phyloP scores from a whole-genome alignment of 2,888 invertebrate genomes.

The Eilema griseolum region DNA sequence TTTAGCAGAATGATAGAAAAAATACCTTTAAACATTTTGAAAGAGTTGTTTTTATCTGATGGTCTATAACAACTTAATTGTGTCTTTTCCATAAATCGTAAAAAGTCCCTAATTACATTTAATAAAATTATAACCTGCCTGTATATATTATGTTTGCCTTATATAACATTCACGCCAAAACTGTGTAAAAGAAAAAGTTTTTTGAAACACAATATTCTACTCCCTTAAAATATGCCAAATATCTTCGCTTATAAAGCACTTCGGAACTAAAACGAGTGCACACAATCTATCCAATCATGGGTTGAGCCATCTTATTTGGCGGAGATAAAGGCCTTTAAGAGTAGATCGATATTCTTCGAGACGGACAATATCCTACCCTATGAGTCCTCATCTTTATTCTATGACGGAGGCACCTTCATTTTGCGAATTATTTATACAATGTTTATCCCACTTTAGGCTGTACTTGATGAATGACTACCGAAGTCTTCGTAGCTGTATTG shows the following conservation, averaged over 20 bases:
- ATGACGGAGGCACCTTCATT: slow-evolving; percentile 72
- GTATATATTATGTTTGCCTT: neutral
- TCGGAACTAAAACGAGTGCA: slow-evolving; percentile 49
- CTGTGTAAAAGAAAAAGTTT: slow-evolving; percentile 6
- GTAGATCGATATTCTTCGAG: slow-evolving; percentile 57
- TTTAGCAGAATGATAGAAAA: no score
- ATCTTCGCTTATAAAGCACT: slow-evolving; percentile 52
- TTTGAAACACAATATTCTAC: slow-evolving; percentile 27
- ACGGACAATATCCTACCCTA: slow-evolving; percentile 61
- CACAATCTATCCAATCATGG: slow-evolving; percentile 59
- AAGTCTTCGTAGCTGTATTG: slow-evolving; percentile 16
- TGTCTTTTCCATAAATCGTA: no score
- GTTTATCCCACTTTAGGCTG: slow-evolving; percentile 57
- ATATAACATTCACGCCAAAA: neutral
- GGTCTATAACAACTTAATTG: no score
- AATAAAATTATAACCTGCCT: no score
- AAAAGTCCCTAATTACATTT: no score
- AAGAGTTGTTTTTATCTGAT: no score
- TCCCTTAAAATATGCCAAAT: slow-evolving; percentile 48
- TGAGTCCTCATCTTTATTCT: slow-evolving; percentile 81
- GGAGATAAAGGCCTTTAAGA: slow-evolving; percentile 59
- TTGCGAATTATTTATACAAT: slow-evolving; percentile 72
- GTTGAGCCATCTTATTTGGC: slow-evolving; percentile 65
- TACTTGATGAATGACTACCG: slow-evolving; percentile 65
- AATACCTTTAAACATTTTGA: no score